A percentile compares a stretch with the other conserved stretches of the same genome.
phyloP scores from a whole-genome alignment of 2,113 vertebrate species.

The Caracal caracal region DNA sequence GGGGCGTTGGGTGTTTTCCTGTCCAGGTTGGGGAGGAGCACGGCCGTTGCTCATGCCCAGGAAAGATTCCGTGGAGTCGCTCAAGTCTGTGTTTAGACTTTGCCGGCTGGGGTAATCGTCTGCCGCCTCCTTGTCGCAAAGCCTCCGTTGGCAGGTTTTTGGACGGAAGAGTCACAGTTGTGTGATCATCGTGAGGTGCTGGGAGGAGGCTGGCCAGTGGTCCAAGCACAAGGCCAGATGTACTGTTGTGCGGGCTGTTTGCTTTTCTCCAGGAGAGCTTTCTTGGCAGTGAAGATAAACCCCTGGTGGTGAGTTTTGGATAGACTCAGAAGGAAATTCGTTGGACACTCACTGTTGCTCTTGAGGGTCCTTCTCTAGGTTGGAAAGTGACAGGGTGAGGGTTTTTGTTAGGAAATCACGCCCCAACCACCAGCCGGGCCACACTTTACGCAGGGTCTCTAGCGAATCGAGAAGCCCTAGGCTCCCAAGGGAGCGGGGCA shows the following conservation, averaged over 20 bases:
- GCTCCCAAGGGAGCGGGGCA: fast-evolving
- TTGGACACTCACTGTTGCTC: background rate
- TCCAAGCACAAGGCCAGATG: fast-evolving
- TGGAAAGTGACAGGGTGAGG: background rate
- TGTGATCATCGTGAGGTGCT: background rate
- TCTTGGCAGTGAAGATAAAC: background rate
- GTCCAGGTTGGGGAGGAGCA: background rate
- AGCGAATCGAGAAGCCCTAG: background rate
- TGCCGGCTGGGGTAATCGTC: background rate
- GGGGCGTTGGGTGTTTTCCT: too few relatives aligned
- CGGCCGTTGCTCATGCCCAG: fast-evolving
- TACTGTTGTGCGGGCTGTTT: fast-evolving
- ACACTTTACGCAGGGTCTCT: fast-evolving
- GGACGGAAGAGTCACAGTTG: background rate
- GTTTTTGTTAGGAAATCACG: background rate
- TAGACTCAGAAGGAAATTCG: background rate
- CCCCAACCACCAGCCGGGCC: background rate
- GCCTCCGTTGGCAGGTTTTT: background rate
- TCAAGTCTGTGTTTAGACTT: background rate
- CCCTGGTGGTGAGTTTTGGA: background rate
- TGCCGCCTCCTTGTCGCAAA: fast-evolving
- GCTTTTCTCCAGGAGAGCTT: background rate
- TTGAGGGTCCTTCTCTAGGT: background rate
- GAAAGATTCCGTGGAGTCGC: background rate
- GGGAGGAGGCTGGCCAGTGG: background rate